Base-by-base conservation (phyloP, 2,888 invertebrate species). In the Nymphalis urticae region DNA sequence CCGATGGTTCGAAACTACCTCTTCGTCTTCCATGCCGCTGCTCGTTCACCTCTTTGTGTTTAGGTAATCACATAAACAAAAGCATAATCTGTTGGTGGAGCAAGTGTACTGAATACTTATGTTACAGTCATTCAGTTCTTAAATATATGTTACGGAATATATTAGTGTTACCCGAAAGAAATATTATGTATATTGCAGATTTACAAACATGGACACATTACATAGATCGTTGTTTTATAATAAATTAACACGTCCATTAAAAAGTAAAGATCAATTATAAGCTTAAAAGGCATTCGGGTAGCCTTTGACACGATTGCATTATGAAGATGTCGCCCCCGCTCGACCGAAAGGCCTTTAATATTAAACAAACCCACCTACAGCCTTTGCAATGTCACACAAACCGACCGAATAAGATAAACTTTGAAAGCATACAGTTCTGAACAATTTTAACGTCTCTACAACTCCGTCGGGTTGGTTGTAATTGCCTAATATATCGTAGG, bases 401-500 rank as follows among this genome's bases (percentile, higher is more conserved):
- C 74, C 78, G 50, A 71, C 77, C 72, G 62, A 72, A 75, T 75
- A 72, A 73, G 79, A 74, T 73, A 64, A 69, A 56, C 64, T 50
- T 60, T 71, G 69, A 48, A 66, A 66, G 68, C 68, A 48, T 51
- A 56, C 71, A 68, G 56, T 51, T 53, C 60, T 53, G 70, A 73
- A 72, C 68, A 42, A 65, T 66, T 67, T 73, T 72, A 51, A 68
- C 54, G 74, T 63, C 79, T 79, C 73, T 79, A 77, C 64, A 76
- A 85, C 73, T 82, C 70, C 61, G 79, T 70, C 73, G 81, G 77
- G 71, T 85, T 74, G 74, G 78, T 77, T 84, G 83, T 84, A 85
- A 82, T 90, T 90, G 86, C 88, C 80, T 83, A 89, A 89, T 80
- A 86, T 72, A 83, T 85, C 83, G 90, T 90, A 88, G 88, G 89